Evolutionary conservation across 2,797 vertebrate species (phyloP).

Genomic region (Tragopan temminckii): DNA sequence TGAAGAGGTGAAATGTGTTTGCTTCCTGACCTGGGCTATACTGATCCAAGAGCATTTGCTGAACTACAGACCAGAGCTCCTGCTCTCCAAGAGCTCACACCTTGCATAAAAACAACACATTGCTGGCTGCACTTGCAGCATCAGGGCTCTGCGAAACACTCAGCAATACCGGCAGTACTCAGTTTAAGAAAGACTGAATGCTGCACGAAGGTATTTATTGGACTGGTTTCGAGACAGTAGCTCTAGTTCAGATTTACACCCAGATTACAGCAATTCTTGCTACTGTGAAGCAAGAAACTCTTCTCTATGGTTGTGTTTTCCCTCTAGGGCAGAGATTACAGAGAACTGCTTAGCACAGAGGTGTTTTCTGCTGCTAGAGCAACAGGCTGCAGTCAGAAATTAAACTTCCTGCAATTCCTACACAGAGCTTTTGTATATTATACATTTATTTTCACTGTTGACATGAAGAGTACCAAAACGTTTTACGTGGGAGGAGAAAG

Average conservation of each 20-base stretch:
- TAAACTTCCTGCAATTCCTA: not conserved
- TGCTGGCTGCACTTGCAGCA: not conserved
- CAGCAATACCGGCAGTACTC: not conserved
- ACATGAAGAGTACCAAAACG: not conserved
- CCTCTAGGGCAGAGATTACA: constrained; percentile 40
- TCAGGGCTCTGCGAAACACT: not conserved
- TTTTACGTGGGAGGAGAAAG: not conserved
- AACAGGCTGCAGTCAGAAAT: not conserved
- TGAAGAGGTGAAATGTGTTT: constrained; percentile 43
- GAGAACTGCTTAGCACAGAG: constrained; percentile 28
- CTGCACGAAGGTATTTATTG: not conserved
- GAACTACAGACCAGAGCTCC: not conserved
- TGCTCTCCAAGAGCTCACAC: not conserved
- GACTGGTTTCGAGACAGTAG: not conserved
- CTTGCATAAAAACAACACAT: not conserved
- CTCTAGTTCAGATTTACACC: not conserved
- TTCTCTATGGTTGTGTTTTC: not conserved
- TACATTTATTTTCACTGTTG: not conserved
- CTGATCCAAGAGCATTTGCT: constrained; percentile 22
- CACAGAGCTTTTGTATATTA: not conserved
- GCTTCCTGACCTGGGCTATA: constrained; percentile 35
- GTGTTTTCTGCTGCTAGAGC: constrained; percentile 19
- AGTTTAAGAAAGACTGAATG: not conserved
- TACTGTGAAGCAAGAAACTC: constrained; percentile 11
- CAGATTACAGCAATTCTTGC: constrained; percentile 22